These are phyloP conservation scores for Drosophila imparisetae DNA, from an alignment of 2,888 invertebrate genomes.

Conservation along the genomic window DNA sequence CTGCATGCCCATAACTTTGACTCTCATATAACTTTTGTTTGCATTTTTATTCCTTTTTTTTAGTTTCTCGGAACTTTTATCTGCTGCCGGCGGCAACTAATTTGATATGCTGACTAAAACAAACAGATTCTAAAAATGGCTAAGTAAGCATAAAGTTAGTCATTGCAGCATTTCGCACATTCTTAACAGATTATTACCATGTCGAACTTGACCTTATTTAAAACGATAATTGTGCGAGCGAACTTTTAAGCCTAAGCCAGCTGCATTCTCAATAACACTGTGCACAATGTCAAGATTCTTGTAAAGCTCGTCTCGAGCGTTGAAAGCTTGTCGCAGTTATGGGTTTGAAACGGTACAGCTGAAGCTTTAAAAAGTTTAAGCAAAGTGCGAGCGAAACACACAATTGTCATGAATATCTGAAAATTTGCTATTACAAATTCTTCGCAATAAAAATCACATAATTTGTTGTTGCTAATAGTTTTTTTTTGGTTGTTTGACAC, in stretches of 20 bases:
- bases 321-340: neutral
- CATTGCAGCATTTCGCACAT: constrained; percentile 11
- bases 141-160: constrained; percentile 20
- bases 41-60: constrained; percentile 65
- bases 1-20: constrained; percentile 61
- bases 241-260: neutral
- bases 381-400: neutral
- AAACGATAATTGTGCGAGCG: neutral
- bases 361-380: neutral
- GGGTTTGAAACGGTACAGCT: neutral
- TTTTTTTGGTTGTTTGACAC: too few species aligned
- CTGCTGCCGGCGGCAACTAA: constrained; percentile 25
- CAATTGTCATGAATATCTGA: neutral
- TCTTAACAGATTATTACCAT: constrained; percentile 19
- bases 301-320: neutral
- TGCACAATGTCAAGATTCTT: neutral
- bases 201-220: constrained; percentile 34
- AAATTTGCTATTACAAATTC: neutral
- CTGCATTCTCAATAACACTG: neutral
- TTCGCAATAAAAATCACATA: neutral
- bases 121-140: constrained; percentile 14
- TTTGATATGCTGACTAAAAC: constrained; percentile 45
- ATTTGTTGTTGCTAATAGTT: neutral
- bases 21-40: constrained; percentile 67
- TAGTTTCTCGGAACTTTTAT: constrained; percentile 40